Evolutionary conservation across 53 echinoderm and acorn worm species (phyloP).

Genomic region (Mesocentrotus franciscanus): DNA sequence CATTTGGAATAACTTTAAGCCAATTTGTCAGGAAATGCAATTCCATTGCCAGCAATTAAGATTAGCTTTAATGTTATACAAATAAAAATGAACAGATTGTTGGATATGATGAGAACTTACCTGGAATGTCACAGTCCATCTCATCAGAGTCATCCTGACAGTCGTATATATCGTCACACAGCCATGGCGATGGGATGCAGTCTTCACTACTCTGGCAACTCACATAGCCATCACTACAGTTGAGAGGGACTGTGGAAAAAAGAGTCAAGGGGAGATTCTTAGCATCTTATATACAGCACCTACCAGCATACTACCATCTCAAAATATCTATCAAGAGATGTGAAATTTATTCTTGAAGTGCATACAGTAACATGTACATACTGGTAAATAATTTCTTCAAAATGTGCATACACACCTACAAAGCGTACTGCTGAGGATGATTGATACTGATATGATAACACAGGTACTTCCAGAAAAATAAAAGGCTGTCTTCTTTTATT

Average conservation of each 20-base stretch:
- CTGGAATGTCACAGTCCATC: not conserved
- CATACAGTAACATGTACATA: not conserved
- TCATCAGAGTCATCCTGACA: conserved; percentile 36
- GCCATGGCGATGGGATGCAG: conserved; percentile 58
- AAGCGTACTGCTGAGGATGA: not conserved
- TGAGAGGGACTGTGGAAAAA: conserved; percentile 25
- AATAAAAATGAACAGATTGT: not conserved
- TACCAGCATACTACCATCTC: not conserved
- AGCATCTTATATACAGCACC: no score
- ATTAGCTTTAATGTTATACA: not conserved
- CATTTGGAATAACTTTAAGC: no score
- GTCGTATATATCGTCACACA: conserved; percentile 36
- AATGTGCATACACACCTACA: not conserved
- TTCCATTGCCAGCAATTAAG: no score
- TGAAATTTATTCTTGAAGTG: no score
- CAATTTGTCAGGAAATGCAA: no score
- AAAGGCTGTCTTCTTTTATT: no score
- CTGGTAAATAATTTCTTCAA: no score
- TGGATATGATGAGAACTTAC: not conserved
- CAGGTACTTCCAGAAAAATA: no score
- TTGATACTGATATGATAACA: no score
- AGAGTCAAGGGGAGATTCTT: not conserved
- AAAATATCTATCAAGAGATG: no score
- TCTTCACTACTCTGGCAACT: conserved; percentile 14
- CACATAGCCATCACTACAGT: conserved; percentile 39